Evolutionary conservation across 2,113 vertebrate genomes (phyloP).

Genomic region (Hydrolagus affinis): DNA sequence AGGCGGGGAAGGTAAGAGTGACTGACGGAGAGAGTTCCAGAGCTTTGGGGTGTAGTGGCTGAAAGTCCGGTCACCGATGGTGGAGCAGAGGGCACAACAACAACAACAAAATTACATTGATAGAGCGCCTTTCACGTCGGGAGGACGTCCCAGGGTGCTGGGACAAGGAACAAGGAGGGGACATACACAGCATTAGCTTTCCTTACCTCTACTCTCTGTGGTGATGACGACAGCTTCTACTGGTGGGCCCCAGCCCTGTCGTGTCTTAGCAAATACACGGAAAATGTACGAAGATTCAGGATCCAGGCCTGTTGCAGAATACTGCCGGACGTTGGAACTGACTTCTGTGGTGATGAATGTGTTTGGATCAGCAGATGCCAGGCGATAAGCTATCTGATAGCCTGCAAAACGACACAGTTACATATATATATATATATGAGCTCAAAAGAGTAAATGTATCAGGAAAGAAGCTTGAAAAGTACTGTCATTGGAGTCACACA

Average conservation of each 20-base stretch:
- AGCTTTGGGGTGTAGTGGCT: too few species aligned
- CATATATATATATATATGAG: not conserved
- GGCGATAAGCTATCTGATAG: conserved; percentile 85
- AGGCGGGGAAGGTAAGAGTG: too few species aligned
- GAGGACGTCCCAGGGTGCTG: too few species aligned
- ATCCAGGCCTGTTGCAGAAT: conserved; percentile 72
- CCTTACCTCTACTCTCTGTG: conserved; percentile 82
- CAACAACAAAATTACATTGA: too few species aligned
- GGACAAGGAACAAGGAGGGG: not conserved
- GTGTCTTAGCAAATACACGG: conserved; percentile 74
- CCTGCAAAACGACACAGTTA: conserved; percentile 49
- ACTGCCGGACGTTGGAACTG: conserved; percentile 76
- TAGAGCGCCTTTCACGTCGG: too few species aligned
- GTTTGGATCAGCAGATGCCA: conserved; percentile 73
- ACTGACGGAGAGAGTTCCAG: too few species aligned
- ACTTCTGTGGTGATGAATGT: conserved; percentile 86
- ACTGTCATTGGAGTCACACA: too few species aligned
- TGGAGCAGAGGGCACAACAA: too few species aligned
- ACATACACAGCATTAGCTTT: not conserved
- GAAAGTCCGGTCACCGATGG: too few species aligned
- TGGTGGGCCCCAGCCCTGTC: conserved; percentile 82
- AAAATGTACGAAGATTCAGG: conserved; percentile 79
- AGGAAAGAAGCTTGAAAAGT: not conserved
- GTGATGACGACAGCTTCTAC: conserved; percentile 85
- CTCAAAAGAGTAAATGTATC: not conserved